Percentiles rank a stretch among this genome's conserved stretches.
phyloP scores from a whole-genome alignment of 1,140 invertebrate species.

The Macrobrachium nipponense region DNA sequence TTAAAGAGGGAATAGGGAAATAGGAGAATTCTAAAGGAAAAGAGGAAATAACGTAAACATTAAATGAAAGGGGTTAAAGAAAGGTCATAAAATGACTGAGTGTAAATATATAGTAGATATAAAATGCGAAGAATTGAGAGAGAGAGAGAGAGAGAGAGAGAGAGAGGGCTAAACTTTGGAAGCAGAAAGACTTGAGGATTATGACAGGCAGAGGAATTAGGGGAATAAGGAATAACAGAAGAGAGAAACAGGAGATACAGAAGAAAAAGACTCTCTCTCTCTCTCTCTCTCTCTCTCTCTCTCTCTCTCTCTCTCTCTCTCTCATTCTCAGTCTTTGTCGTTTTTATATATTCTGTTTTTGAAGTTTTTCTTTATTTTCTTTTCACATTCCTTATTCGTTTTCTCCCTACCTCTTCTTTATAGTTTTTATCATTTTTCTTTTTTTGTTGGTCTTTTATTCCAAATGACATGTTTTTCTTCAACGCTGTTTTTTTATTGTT shows the following conservation, averaged over 20 bases:
- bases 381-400: neutral
- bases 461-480: neutral
- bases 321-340: neutral
- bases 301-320: neutral
- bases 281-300: neutral
- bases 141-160: slow-evolving; percentile 4
- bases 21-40: too few species aligned
- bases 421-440: neutral
- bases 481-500: neutral
- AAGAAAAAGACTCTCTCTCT: too few species aligned
- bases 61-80: too few species aligned
- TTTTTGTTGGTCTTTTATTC: neutral
- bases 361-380: neutral
- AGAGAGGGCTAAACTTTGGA: neutral
- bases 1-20: too few species aligned
- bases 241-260: too few species aligned
- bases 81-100: too few species aligned
- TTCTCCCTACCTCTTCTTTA: too few species aligned
- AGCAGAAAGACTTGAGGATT: neutral
- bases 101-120: neutral
- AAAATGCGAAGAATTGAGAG: neutral
- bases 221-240: too few species aligned
- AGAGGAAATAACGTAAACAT: too few species aligned
- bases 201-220: too few species aligned
- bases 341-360: too few species aligned